Percentiles rank a stretch among this genome's conserved stretches.
phyloP scores from a whole-genome alignment of 2,113 vertebrate species.

The Cochlearius cochlearius region DNA sequence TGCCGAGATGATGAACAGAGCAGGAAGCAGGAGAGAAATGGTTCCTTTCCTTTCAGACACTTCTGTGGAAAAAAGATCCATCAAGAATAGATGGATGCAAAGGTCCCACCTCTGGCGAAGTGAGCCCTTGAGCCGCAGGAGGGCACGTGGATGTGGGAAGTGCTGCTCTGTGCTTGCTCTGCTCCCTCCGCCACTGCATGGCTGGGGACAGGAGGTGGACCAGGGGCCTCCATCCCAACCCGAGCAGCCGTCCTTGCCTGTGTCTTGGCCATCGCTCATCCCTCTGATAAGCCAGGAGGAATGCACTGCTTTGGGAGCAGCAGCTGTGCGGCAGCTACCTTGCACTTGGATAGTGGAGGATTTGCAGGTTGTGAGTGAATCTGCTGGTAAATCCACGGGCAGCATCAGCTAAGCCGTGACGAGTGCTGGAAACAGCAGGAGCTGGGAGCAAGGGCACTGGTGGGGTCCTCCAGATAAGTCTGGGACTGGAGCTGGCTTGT shows the following conservation, averaged over 20 bases:
- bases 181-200: neutral
- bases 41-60: neutral
- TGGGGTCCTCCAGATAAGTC: too few species aligned
- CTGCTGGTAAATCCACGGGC: neutral
- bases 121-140: accelerated
- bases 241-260: neutral
- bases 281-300: neutral
- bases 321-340: neutral
- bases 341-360: neutral
- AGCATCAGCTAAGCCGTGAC: neutral
- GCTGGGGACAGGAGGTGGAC: neutral
- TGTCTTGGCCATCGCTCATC: neutral
- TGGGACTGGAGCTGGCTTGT: neutral
- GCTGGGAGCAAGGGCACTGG: neutral
- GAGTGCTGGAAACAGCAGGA: neutral
- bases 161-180: neutral
- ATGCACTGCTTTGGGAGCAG: neutral
- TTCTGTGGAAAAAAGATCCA: neutral
- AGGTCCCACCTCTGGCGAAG: neutral
- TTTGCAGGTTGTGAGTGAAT: neutral
- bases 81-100: neutral
- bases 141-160: accelerated
- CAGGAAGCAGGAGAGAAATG: neutral
- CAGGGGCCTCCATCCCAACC: accelerated
- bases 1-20: neutral